A percentile compares a stretch with the other conserved stretches of the same genome.
phyloP scores from a whole-genome alignment of 2,888 invertebrate species.

The Orthonevra nobilis region DNA sequence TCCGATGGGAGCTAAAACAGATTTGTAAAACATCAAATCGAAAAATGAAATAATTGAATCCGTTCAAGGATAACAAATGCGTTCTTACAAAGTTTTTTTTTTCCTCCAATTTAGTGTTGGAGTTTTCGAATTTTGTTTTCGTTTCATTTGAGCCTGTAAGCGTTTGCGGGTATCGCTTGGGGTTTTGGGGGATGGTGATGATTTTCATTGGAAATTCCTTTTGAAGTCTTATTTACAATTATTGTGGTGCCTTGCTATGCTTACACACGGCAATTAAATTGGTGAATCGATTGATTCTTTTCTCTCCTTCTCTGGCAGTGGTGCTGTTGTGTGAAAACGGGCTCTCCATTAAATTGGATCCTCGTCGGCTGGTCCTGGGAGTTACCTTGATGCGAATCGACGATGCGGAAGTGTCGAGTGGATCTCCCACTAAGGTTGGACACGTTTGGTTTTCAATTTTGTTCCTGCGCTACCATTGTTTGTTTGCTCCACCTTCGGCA shows the following conservation, averaged over 20 bases:
- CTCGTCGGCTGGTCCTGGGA: constrained; percentile 9
- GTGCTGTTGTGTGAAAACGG: constrained; percentile 27
- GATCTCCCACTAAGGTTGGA: constrained; percentile 69
- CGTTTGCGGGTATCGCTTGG: too few species aligned
- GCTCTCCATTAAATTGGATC: constrained; percentile 1
- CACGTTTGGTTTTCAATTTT: constrained; percentile 40
- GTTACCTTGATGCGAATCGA: constrained; percentile 55
- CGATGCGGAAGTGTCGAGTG: constrained; percentile 66
- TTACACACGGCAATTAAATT: constrained; percentile 52
- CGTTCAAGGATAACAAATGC: constrained; percentile 62
- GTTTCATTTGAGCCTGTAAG: constrained; percentile 61
- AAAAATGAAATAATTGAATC: constrained; percentile 65
- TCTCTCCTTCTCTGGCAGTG: constrained; percentile 9
- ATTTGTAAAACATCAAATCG: constrained; percentile 53
- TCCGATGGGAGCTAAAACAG: constrained; percentile 52
- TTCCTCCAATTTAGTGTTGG: constrained; percentile 51
- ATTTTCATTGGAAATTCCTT: constrained; percentile 59
- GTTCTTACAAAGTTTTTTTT: constrained; percentile 66
- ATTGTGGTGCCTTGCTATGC: constrained; percentile 22
- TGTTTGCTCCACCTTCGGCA: constrained; percentile 55
- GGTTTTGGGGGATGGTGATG: constrained; percentile 42
- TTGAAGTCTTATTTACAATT: constrained; percentile 54
- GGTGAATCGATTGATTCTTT: constrained; percentile 56
- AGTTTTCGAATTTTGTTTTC: constrained; percentile 56
- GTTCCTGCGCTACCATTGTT: constrained; percentile 41